Base-by-base conservation (phyloP, 2,888 invertebrate species). In the Dynastes maya region DNA sequence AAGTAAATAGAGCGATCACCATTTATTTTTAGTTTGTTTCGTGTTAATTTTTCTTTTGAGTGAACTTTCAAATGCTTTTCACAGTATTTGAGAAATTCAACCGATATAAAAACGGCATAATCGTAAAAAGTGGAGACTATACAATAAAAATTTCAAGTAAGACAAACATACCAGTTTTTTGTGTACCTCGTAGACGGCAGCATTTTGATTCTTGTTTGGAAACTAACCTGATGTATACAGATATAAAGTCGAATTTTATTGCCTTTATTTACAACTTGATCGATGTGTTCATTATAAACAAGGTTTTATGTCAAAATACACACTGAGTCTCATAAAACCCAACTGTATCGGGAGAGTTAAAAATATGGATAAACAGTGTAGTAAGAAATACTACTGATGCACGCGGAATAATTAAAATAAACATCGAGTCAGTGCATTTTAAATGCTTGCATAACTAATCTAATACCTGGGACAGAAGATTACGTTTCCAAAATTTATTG, bases 271-370 rank as follows among this genome's bases (percentile, higher is more conserved):
- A 74, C 72, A 74, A 74, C 72, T 74, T 74, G 72, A 74, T 74
- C 72, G 72, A 74, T 74, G 72, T 74, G 72, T 74, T 74, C 72
- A 63, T 74, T 74, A 74, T 74, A 74, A 74, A 74, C 72, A 74
- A 74, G 72, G 72, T 74, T 74, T 74, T 74, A 74, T 74, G 72
- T 74, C 72, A 74, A 74, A 74, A 74, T 74, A 74, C 72, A 74
- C 72, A 74, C 40, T 74, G 61, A 74, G 72, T 74, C 72, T 45
- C 72, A 74, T 74, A 74, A 74, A 74, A 74, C 72, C 45, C 72
- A 74, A 74, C 72, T 74, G 72, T 74, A 74, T 74, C 29, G 72
- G 68, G 72, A 74, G 72, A 74, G 72, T 74, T 74, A 74, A 74
- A 74, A 74, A 63, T 74, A 74, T 74, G 72, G 61, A 13, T 61